Evolutionary conservation across 2,113 vertebrate genomes (phyloP).

Genomic region (Oryzias melastigma): DNA sequence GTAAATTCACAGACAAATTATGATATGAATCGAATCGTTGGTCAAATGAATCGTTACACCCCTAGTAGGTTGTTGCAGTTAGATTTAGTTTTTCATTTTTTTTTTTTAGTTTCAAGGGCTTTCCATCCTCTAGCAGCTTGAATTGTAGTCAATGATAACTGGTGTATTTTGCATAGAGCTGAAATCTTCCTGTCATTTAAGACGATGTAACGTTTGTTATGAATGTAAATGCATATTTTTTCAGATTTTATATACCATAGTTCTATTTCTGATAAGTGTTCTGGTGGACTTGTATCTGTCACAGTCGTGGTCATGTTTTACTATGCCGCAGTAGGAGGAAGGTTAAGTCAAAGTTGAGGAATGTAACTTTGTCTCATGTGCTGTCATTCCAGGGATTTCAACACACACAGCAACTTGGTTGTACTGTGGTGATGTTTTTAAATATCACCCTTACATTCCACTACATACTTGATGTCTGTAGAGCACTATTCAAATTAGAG

Average conservation of each 20-base stretch:
- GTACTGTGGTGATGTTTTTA: slow-evolving; percentile 25
- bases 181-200: slow-evolving; percentile 59
- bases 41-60: too few species aligned
- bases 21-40: too few species aligned
- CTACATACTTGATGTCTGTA: slow-evolving; percentile 52
- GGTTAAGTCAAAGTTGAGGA: slow-evolving; percentile 41
- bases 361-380: slow-evolving; percentile 58
- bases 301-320: slow-evolving; percentile 53
- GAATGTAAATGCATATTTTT: slow-evolving; percentile 79
- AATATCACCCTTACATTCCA: slow-evolving; percentile 38
- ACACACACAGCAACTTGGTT: slow-evolving; percentile 22
- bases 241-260: slow-evolving; percentile 74
- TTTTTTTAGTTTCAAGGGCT: slow-evolving; percentile 66
- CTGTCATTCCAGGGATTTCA: slow-evolving; percentile 38
- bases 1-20: too few species aligned
- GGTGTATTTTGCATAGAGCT: slow-evolving; percentile 70
- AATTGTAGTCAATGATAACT: slow-evolving; percentile 61
- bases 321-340: slow-evolving; percentile 42
- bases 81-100: slow-evolving; percentile 47
- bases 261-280: slow-evolving; percentile 72
- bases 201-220: slow-evolving; percentile 72
- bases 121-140: slow-evolving; percentile 60
- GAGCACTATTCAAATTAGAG: slow-evolving; percentile 52
- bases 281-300: slow-evolving; percentile 50
- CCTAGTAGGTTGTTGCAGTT: slow-evolving; percentile 17